These are phyloP conservation scores for Spea bombifrons DNA, from an alignment of 2,113 vertebrate genomes.

Conservation along the genomic window DNA sequence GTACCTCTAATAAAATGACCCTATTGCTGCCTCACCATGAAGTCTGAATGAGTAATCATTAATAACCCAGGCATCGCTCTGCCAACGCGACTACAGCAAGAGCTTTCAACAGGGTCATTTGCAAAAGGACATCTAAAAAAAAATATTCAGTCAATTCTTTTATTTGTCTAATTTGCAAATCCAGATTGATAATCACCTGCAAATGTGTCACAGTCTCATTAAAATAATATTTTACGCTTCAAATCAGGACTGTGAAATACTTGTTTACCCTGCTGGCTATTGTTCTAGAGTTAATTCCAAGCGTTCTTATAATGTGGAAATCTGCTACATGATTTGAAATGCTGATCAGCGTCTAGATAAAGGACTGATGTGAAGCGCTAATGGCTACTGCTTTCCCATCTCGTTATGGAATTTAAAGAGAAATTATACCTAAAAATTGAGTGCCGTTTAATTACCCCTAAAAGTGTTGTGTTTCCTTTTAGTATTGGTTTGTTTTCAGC, in stretches of 20 bases:
- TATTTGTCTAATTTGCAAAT: constrained; percentile 42
- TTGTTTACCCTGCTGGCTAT: constrained; percentile 48
- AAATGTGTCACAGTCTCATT: constrained; percentile 46
- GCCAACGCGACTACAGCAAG: neutral
- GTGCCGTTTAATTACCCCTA: neutral
- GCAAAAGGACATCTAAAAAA: constrained; percentile 9
- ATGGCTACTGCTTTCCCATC: constrained; percentile 3
- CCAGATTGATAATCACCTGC: constrained; percentile 47
- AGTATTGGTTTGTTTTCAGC: no score
- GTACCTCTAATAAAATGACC: neutral
- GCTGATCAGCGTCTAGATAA: constrained; percentile 40
- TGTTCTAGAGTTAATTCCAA: constrained; percentile 37
- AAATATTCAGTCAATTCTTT: constrained; percentile 15
- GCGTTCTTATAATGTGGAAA: constrained; percentile 35
- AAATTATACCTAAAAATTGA: neutral
- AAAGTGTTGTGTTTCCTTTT: neutral
- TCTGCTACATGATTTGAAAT: constrained; percentile 36
- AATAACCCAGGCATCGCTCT: neutral
- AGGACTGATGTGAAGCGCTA: constrained; percentile 16
- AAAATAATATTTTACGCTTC: constrained; percentile 46
- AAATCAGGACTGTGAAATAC: constrained; percentile 40
- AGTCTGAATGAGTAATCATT: neutral
- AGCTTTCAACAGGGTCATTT: constrained; percentile 1
- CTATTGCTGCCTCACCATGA: neutral
- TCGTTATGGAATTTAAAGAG: neutral